A percentile compares a stretch with the other conserved stretches of the same genome.
Evolutionary conservation across 2,797 vertebrate genomes (phyloP).

Genomic region (Danio aesculapii): DNA sequence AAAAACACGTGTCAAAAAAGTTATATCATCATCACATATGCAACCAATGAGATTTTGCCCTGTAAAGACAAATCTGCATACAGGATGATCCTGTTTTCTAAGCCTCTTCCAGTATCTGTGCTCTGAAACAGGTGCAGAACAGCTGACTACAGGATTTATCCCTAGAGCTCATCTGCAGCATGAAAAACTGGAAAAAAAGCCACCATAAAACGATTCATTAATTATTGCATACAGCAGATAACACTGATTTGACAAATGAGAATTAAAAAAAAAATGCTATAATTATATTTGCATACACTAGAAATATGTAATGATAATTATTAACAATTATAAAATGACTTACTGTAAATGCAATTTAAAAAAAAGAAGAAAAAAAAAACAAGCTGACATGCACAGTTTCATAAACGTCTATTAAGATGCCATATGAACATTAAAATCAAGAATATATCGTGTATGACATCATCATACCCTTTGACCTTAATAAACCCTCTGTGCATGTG

Average conservation of each 20-base stretch:
- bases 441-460: background rate
- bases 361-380: too few relatives aligned
- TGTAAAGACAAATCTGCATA: constrained; percentile 27
- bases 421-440: too few relatives aligned
- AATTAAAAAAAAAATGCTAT: too few relatives aligned
- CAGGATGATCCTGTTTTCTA: constrained; percentile 43
- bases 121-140: constrained; percentile 41
- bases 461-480: background rate
- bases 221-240: background rate
- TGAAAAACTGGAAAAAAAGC: background rate
- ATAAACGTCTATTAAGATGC: background rate
- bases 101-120: constrained; percentile 42
- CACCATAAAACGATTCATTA: background rate
- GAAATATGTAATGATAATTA: background rate
- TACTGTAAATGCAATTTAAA: too few relatives aligned
- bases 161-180: background rate
- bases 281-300: background rate
- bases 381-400: background rate
- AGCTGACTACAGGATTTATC: constrained; percentile 37
- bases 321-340: background rate
- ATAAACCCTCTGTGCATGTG: constrained; percentile 4
- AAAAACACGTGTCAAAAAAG: background rate
- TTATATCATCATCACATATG: constrained; percentile 22
- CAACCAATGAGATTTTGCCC: constrained; percentile 23
- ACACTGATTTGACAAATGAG: background rate